Evolutionary conservation across 2,797 vertebrate species (phyloP).

Genomic region (Chrosomus eos): DNA sequence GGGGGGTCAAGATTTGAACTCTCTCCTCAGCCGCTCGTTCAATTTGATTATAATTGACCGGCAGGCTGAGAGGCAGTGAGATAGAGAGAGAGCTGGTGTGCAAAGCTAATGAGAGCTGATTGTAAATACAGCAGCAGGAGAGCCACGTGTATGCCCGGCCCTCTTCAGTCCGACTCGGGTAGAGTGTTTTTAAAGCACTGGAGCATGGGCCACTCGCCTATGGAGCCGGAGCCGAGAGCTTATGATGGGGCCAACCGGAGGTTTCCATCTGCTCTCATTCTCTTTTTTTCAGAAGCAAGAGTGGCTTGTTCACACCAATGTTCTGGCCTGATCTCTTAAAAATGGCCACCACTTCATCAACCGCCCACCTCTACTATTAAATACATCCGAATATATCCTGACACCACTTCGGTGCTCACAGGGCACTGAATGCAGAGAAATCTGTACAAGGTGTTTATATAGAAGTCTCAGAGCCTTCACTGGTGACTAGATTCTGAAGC

Average conservation of each 20-base stretch:
- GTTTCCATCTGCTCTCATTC: slow-evolving; percentile 53
- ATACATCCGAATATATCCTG: slow-evolving; percentile 40
- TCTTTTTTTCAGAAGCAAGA: slow-evolving; percentile 49
- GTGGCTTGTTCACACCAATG: slow-evolving; percentile 61
- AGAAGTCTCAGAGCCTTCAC: slow-evolving; percentile 1
- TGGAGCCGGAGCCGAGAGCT: slow-evolving; percentile 54
- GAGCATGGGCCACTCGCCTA: slow-evolving; percentile 45
- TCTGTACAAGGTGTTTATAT: slow-evolving; percentile 26
- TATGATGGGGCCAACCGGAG: slow-evolving; percentile 55
- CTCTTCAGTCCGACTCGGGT: slow-evolving; percentile 59
- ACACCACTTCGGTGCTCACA: slow-evolving; percentile 1
- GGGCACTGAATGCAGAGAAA: not conserved
- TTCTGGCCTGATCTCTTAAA: slow-evolving; percentile 57
- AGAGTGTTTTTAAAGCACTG: slow-evolving; percentile 63
- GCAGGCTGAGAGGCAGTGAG: slow-evolving; percentile 65
- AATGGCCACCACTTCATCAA: slow-evolving; percentile 60
- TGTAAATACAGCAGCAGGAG: slow-evolving; percentile 66
- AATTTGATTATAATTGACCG: slow-evolving; percentile 80
- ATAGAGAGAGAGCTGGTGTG: slow-evolving; percentile 60
- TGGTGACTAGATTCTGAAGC: not conserved
- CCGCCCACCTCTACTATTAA: slow-evolving; percentile 53
- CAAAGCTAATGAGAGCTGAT: slow-evolving; percentile 70
- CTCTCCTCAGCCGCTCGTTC: slow-evolving; percentile 77
- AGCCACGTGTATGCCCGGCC: slow-evolving; percentile 58
- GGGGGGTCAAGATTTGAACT: slow-evolving; percentile 77